Percentiles rank a stretch among this genome's conserved stretches.
Conservation (phyloP, 2,797 vertebrate species). For the Catharus ustulatus region DNA sequence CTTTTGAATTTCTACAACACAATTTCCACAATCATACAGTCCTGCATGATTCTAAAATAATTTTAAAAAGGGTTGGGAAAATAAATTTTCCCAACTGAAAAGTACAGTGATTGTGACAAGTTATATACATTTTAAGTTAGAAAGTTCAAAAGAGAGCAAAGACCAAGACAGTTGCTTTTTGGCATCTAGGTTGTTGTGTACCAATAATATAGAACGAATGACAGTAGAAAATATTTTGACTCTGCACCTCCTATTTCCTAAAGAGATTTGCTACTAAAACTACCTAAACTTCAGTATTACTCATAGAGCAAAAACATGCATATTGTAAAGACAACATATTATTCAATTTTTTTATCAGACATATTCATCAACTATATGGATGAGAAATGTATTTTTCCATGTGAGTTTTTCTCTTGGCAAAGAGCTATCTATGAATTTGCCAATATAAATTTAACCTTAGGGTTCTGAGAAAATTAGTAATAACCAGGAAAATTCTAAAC, state of each 20-base stretch:
- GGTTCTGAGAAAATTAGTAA: constrained; percentile 46
- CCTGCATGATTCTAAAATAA: background rate
- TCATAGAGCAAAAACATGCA: background rate
- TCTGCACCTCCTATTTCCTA: background rate
- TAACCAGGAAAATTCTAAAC: constrained; percentile 37
- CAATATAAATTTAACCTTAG: constrained; percentile 56
- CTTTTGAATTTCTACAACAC: background rate
- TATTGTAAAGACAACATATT: background rate
- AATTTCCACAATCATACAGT: background rate
- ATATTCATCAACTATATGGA: constrained; percentile 4
- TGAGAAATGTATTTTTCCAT: constrained; percentile 28
- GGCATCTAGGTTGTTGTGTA: background rate
- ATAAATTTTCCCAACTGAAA: background rate
- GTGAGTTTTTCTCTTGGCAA: constrained; percentile 44
- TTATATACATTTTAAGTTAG: background rate
- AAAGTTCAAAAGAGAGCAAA: background rate
- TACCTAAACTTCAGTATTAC: background rate
- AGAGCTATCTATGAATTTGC: constrained; percentile 31
- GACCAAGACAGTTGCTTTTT: background rate
- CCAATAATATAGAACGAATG: background rate
- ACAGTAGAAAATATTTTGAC: background rate
- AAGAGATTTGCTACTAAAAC: background rate
- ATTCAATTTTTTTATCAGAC: constrained; percentile 40
- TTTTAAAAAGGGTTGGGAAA: background rate
- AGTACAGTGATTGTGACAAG: background rate